Percentiles rank a stretch among this genome's conserved stretches.
Evolutionary conservation across 1,140 invertebrate genomes (phyloP).

Genomic region (Brachionus sp.): DNA sequence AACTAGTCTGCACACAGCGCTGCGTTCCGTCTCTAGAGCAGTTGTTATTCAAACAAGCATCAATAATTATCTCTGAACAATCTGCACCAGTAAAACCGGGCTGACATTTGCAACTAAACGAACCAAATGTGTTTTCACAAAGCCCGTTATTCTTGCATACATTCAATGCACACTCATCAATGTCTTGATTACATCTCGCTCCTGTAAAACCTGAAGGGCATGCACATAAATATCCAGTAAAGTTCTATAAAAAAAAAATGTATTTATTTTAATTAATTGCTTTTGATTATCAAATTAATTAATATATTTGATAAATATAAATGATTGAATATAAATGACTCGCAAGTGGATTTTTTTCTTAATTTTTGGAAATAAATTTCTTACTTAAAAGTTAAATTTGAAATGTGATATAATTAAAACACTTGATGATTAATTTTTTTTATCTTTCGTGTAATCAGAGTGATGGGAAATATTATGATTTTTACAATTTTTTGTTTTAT

Average conservation of each 20-base stretch:
- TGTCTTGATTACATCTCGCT: constrained; percentile 57
- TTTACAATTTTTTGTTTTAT: too few species aligned
- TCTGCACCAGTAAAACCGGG: neutral
- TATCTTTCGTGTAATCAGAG: too few species aligned
- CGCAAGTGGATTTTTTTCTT: too few species aligned
- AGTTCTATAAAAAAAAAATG: constrained; percentile 59
- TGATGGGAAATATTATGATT: too few species aligned
- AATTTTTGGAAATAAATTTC: too few species aligned
- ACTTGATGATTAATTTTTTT: too few species aligned
- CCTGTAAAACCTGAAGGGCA: constrained; percentile 65
- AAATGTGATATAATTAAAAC: too few species aligned
- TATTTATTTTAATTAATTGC: neutral
- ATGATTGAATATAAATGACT: too few species aligned
- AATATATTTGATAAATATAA: too few species aligned
- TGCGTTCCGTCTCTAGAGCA: constrained; percentile 1
- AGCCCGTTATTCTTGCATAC: constrained; percentile 52
- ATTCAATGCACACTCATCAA: constrained; percentile 59
- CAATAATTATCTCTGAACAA: neutral
- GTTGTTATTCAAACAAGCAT: neutral
- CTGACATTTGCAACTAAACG: constrained; percentile 29
- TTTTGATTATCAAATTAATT: too few species aligned
- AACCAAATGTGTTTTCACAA: constrained; percentile 21
- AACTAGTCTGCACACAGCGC: neutral
- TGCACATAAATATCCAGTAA: constrained; percentile 60
- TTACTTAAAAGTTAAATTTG: too few species aligned